Conservation (phyloP, 2,113 vertebrate species). For the Bungarus multicinctus region DNA sequence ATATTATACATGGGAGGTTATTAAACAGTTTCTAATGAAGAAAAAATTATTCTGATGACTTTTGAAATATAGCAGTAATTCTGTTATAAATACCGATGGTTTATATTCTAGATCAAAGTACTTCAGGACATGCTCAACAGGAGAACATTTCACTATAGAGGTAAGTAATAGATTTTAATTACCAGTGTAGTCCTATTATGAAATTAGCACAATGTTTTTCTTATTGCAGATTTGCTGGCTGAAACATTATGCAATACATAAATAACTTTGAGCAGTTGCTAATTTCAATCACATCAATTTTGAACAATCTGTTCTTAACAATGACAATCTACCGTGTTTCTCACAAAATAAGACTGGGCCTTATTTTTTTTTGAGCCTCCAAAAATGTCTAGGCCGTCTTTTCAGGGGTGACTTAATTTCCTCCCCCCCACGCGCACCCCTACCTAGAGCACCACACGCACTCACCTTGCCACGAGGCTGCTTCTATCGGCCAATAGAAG, state of each 20-base stretch:
- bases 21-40: not conserved
- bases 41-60: not conserved
- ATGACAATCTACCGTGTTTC: not conserved
- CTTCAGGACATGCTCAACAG: constrained; percentile 75
- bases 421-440: too few relatives aligned
- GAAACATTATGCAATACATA: not conserved
- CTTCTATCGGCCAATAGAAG: too few relatives aligned
- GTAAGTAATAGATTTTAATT: constrained; percentile 51
- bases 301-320: not conserved
- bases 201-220: not conserved
- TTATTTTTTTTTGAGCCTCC: too few relatives aligned
- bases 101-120: constrained; percentile 77
- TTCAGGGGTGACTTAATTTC: too few relatives aligned
- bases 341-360: too few relatives aligned
- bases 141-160: constrained; percentile 82
- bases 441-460: too few relatives aligned
- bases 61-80: not conserved
- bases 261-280: not conserved
- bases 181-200: not conserved
- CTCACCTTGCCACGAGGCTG: too few relatives aligned
- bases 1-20: not conserved
- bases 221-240: not conserved
- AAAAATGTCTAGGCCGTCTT: too few relatives aligned
- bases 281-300: not conserved
- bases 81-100: not conserved